Percentiles rank a stretch among this genome's conserved stretches.
Conservation (phyloP, 2,888 invertebrate species). For the Drosophila lacicola region DNA sequence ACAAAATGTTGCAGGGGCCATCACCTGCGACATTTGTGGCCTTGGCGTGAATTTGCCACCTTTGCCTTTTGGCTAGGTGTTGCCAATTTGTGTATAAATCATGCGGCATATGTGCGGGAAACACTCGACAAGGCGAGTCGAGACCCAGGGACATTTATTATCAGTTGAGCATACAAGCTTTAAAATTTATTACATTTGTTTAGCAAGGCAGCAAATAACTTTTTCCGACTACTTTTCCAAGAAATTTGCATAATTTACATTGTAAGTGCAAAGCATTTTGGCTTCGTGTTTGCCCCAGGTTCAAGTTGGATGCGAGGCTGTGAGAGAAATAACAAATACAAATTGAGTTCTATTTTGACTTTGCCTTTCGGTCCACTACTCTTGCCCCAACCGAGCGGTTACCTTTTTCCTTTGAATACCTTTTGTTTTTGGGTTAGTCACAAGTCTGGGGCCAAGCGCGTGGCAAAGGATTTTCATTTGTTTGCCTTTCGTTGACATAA, state of each 20-base stretch:
- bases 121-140: conserved; percentile 3
- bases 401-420: conserved; percentile 25
- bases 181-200: conserved; percentile 76
- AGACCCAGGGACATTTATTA: conserved; percentile 52
- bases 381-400: conserved; percentile 15
- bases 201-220: conserved; percentile 53
- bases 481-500: conserved; percentile 28
- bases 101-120: conserved; percentile 9
- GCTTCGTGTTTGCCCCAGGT: conserved; percentile 38
- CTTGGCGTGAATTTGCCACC: conserved; percentile 12
- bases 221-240: conserved; percentile 59
- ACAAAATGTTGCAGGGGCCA: conserved; percentile 22
- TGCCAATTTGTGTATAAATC: conserved; percentile 13
- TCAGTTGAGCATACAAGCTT: conserved; percentile 66
- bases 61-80: conserved; percentile 10
- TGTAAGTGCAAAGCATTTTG: conserved; percentile 64
- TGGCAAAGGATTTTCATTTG: conserved; percentile 44
- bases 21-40: conserved; percentile 14
- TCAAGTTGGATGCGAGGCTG: conserved; percentile 15
- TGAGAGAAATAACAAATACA: conserved; percentile 43
- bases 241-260: conserved; percentile 71
- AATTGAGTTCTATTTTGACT: conserved; percentile 57
- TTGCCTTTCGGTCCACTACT: conserved; percentile 11
- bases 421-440: conserved; percentile 8
- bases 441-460: conserved; percentile 23